These are phyloP conservation scores for Ahaetulla prasina DNA, from an alignment of 2,113 vertebrate genomes.

Conservation along the genomic window DNA sequence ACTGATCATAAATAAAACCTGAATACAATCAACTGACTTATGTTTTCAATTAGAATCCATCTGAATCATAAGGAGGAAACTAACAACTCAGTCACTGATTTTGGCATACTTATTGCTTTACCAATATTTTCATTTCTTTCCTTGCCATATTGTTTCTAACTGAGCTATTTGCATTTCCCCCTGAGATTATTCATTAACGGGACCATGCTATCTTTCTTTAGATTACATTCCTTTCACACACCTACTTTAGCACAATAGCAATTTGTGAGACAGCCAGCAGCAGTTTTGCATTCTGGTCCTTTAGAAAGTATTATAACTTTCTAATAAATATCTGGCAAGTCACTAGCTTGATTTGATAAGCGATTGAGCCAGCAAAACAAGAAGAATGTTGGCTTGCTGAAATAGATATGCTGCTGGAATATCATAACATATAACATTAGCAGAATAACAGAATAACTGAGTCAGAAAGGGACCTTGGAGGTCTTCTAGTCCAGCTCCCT, in stretches of 20 bases:
- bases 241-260: not conserved
- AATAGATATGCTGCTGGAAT: not conserved
- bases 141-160: slow-evolving; percentile 27
- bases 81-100: slow-evolving; percentile 50
- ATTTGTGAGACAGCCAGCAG: slow-evolving; percentile 13
- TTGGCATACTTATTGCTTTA: slow-evolving; percentile 50
- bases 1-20: slow-evolving; percentile 73
- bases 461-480: too few relatives aligned
- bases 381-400: not conserved
- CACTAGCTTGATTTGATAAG: not conserved
- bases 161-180: slow-evolving; percentile 26
- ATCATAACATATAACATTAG: not conserved
- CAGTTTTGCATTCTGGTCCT: not conserved
- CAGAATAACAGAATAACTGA: not conserved
- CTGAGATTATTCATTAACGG: slow-evolving; percentile 15
- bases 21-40: slow-evolving; percentile 69
- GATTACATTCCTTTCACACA: slow-evolving; percentile 15
- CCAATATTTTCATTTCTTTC: slow-evolving; percentile 44
- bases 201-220: not conserved
- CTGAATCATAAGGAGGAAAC: slow-evolving; percentile 58
- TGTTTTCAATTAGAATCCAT: slow-evolving; percentile 73
- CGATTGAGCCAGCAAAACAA: not conserved
- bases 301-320: not conserved
- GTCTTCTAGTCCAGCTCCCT: not conserved
- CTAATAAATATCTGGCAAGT: not conserved